A percentile compares a stretch with the other conserved stretches of the same genome.
Conservation (phyloP, 2,113 vertebrate genomes). For the Leucosticte australis region DNA sequence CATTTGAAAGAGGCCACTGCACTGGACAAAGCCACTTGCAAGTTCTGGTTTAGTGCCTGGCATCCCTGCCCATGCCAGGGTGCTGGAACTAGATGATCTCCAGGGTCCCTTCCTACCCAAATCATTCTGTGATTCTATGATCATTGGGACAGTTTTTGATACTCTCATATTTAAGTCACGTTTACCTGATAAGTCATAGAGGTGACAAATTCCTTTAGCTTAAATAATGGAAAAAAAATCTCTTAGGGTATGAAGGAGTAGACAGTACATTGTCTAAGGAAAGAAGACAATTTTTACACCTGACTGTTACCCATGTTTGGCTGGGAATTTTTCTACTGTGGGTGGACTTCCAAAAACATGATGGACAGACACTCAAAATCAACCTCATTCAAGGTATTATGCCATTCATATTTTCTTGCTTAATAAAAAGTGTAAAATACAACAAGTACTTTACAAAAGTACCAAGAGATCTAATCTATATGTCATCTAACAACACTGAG, state of each 20-base stretch:
- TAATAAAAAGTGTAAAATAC: background rate
- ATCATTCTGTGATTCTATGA: background rate
- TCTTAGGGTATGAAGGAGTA: background rate
- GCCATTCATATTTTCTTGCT: background rate
- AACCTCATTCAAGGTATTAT: background rate
- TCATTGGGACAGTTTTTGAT: background rate
- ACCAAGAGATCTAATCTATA: background rate
- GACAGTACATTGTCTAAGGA: background rate
- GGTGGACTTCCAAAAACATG: background rate
- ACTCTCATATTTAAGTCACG: background rate
- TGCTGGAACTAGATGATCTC: background rate
- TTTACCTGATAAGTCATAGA: background rate
- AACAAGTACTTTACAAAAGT: background rate
- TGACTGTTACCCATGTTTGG: background rate
- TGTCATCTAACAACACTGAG: background rate
- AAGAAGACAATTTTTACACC: background rate
- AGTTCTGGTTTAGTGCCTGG: background rate
- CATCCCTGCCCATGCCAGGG: background rate
- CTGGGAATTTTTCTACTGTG: background rate
- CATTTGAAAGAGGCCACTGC: background rate
- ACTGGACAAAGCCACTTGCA: background rate
- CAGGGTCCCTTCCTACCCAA: background rate
- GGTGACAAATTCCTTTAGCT: background rate
- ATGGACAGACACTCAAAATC: background rate
- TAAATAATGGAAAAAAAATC: background rate